phyloP scores from a whole-genome alignment of 2,888 invertebrate genomes.

The Tenthredo scrophulariae region DNA sequence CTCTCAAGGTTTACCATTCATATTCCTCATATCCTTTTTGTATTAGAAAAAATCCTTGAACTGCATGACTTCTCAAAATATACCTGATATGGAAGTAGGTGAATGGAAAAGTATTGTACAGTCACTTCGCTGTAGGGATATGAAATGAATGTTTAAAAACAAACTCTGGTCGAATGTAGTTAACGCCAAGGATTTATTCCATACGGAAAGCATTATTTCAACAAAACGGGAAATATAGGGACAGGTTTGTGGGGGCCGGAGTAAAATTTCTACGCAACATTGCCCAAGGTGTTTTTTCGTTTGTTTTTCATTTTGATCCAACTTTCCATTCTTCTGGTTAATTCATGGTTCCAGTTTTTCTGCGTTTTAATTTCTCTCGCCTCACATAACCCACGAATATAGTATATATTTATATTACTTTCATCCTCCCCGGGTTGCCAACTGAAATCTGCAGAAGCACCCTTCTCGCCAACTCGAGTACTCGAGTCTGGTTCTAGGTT shows the following conservation, averaged over 20 bases:
- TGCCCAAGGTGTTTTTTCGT: background rate
- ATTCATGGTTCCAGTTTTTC: slow-evolving; percentile 29
- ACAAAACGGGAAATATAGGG: background rate
- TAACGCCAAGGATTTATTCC: slow-evolving; percentile 3
- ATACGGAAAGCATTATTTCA: slow-evolving; percentile 23
- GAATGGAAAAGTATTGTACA: background rate
- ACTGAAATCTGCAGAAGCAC: slow-evolving; percentile 31
- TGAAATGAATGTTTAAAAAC: background rate
- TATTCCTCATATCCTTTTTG: background rate
- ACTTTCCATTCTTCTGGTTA: slow-evolving; percentile 33
- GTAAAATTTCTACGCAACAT: slow-evolving; percentile 42
- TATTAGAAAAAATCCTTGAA: background rate
- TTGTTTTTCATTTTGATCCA: slow-evolving; percentile 3
- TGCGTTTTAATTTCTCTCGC: slow-evolving; percentile 33
- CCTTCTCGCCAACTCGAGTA: slow-evolving; percentile 16
- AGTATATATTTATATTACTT: slow-evolving; percentile 35
- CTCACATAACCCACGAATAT: background rate
- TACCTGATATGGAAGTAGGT: background rate
- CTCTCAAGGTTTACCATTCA: background rate
- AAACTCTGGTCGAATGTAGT: slow-evolving; percentile 6
- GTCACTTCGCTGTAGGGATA: background rate
- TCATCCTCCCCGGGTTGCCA: slow-evolving; percentile 18
- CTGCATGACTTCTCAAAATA: background rate
- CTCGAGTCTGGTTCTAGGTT: slow-evolving; percentile 53
- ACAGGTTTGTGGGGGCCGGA: slow-evolving; percentile 4